Percentiles rank a stretch among this genome's conserved stretches.
These are phyloP conservation scores for Diorhabda carinulata DNA, from an alignment of 1,140 invertebrate species.

Conservation along the genomic window DNA sequence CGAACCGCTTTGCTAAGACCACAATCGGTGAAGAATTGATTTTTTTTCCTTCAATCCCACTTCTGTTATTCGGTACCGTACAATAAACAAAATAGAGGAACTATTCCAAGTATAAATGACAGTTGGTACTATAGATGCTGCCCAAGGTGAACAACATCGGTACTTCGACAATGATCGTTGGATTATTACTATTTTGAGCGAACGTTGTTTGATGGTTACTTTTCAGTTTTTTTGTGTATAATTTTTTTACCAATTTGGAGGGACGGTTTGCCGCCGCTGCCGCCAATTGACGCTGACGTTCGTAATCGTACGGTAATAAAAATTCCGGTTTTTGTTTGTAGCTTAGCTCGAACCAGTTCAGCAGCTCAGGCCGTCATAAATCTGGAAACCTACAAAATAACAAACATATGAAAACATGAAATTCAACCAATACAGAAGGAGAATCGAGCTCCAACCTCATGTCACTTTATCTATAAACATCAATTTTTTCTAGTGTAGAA, in stretches of 20 bases:
- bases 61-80: not conserved
- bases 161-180: constrained; percentile 50
- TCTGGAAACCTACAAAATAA: constrained; percentile 55
- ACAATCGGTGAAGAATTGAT: not conserved
- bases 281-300: not conserved
- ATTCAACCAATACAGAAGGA: no score
- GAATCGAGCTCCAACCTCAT: no score
- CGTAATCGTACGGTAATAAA: constrained; percentile 35
- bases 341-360: constrained; percentile 42
- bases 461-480: no score
- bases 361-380: constrained; percentile 58
- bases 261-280: not conserved
- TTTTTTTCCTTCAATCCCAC: not conserved
- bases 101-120: constrained; percentile 60
- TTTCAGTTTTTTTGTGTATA: not conserved
- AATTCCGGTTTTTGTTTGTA: constrained; percentile 42
- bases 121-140: constrained; percentile 63
- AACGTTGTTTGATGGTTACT: constrained; percentile 33
- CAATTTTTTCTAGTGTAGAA: no score
- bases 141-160: constrained; percentile 60
- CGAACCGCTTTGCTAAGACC: not conserved
- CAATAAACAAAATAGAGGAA: not conserved
- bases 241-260: constrained; percentile 10
- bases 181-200: constrained; percentile 1
- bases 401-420: not conserved